A percentile compares a stretch with the other conserved stretches of the same genome.
These are phyloP conservation scores for Denticeps clupeoides DNA, from an alignment of 2,797 vertebrate species.

Conservation along the genomic window DNA sequence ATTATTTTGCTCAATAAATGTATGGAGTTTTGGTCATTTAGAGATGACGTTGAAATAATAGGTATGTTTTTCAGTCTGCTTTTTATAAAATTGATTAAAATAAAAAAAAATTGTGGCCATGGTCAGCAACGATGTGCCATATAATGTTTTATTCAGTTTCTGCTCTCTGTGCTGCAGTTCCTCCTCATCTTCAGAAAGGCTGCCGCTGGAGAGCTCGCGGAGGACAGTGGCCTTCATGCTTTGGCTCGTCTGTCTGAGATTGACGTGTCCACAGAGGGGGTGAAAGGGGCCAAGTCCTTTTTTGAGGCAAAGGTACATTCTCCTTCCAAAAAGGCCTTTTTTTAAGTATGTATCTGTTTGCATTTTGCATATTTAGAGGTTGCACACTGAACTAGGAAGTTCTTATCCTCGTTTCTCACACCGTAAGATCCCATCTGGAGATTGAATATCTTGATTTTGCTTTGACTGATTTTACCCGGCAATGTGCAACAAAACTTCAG, in stretches of 20 bases:
- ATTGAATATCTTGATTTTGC: background rate
- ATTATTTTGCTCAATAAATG: too few relatives aligned
- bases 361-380: too few relatives aligned
- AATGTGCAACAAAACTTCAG: too few relatives aligned
- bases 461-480: background rate
- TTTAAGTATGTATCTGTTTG: too few relatives aligned
- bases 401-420: background rate
- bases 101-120: too few relatives aligned
- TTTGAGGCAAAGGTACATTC: slow-evolving; percentile 89
- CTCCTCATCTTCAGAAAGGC: slow-evolving; percentile 91
- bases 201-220: slow-evolving; percentile 78
- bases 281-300: slow-evolving; percentile 88
- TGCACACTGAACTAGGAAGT: too few relatives aligned
- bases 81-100: too few relatives aligned
- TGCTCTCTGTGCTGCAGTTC: slow-evolving; percentile 55
- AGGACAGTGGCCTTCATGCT: slow-evolving; percentile 77
- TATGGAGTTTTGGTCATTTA: too few relatives aligned
- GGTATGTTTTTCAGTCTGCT: too few relatives aligned
- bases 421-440: too few relatives aligned
- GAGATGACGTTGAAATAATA: too few relatives aligned
- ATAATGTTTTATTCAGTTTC: background rate
- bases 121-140: too few relatives aligned
- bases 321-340: background rate
- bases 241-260: slow-evolving; percentile 86
- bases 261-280: slow-evolving; percentile 82